Evolutionary conservation across 2,113 vertebrate genomes (phyloP).

Genomic region (Megaceryle torquata): DNA sequence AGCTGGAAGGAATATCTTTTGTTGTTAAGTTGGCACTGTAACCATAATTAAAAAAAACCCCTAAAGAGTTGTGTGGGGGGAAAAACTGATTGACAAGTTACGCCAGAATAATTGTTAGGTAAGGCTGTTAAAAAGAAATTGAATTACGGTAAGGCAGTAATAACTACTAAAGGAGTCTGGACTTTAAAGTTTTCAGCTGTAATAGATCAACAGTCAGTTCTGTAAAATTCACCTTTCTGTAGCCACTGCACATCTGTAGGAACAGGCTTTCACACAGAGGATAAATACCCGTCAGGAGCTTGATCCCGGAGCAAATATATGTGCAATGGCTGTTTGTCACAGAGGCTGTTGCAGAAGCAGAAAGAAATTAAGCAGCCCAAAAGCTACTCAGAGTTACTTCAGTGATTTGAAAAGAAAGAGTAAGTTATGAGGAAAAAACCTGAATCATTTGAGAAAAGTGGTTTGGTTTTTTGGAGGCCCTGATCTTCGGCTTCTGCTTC

Average conservation of each 20-base stretch:
- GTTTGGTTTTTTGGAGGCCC: not conserved
- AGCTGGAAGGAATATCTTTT: not conserved
- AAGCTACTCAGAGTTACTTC: not conserved
- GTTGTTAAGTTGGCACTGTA: not conserved
- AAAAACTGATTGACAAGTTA: not conserved
- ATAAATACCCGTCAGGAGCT: not conserved
- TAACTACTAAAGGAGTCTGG: not conserved
- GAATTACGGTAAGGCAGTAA: not conserved
- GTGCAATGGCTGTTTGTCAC: not conserved
- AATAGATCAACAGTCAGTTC: not conserved
- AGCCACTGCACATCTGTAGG: not conserved
- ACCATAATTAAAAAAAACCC: not conserved
- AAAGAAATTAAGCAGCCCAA: not conserved
- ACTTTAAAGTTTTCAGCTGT: not conserved
- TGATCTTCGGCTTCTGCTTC: not conserved
- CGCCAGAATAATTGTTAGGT: not conserved
- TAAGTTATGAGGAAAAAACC: not conserved
- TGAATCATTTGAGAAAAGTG: not conserved
- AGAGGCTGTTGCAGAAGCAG: not conserved
- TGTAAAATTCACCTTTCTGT: not conserved
- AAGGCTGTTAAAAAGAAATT: not conserved
- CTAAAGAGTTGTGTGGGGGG: not conserved
- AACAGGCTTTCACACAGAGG: not conserved
- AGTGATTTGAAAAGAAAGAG: not conserved
- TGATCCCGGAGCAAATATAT: not conserved